Percentiles rank a stretch among this genome's conserved stretches.
These are phyloP conservation scores for Leucophenga varia DNA, from an alignment of 1,140 invertebrate species.

Conservation along the genomic window DNA sequence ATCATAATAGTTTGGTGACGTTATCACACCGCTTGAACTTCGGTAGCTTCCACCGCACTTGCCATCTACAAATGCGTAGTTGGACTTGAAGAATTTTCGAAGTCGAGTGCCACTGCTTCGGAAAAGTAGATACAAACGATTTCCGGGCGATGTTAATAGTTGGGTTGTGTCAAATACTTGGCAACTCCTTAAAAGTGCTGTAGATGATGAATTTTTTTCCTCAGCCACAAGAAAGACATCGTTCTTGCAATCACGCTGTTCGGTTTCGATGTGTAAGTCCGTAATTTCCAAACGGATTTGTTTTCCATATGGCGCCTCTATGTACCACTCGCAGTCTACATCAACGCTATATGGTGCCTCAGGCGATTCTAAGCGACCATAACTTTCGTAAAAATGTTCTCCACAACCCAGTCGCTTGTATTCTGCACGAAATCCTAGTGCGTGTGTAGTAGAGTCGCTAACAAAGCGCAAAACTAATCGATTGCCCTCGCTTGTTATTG, in stretches of 20 bases:
- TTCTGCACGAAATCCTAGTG: conserved; percentile 58
- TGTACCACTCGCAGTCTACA: conserved; percentile 73
- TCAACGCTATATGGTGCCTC: conserved; percentile 64
- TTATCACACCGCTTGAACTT: conserved; percentile 66
- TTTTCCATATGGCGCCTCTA: conserved; percentile 67
- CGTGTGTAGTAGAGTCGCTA: conserved; percentile 56
- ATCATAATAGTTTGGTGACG: conserved; percentile 80
- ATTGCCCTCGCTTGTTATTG: conserved; percentile 32
- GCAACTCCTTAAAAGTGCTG: conserved; percentile 21
- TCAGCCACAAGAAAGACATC: conserved; percentile 19
- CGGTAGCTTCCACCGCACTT: conserved; percentile 74
- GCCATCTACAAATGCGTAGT: conserved; percentile 20
- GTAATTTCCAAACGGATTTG: conserved; percentile 56
- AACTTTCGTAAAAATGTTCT: conserved; percentile 6
- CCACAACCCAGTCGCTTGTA: conserved; percentile 58
- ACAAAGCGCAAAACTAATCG: conserved; percentile 57
- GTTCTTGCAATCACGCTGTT: conserved; percentile 20
- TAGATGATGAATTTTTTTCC: conserved; percentile 14
- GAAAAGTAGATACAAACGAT: conserved; percentile 73
- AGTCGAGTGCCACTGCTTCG: conserved; percentile 65
- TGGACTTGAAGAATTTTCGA: conserved; percentile 63
- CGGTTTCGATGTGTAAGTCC: conserved; percentile 64
- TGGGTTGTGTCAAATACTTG: conserved; percentile 19
- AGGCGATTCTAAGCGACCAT: conserved; percentile 24
- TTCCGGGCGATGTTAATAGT: conserved; percentile 66